Evolutionary conservation across 2,888 invertebrate genomes (phyloP), one percentile per base, ranked within the genome.

Genomic region (Archips xylosteana): DNA sequence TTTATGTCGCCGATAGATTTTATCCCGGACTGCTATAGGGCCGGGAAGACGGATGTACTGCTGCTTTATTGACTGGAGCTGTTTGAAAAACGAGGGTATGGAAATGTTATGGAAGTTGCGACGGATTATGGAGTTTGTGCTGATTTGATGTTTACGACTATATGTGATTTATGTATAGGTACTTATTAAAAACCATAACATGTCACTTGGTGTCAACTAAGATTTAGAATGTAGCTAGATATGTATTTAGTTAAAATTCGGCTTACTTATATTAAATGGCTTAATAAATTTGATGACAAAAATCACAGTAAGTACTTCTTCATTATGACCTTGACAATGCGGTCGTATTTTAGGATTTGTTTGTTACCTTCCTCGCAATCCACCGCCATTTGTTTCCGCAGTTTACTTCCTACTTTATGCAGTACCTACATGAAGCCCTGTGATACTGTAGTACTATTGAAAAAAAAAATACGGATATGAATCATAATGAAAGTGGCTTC

Each of bases 1-100:
- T 86, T 86, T 83, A 82, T 82, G 82, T 81, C 80, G 81, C 78
- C 83, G 81, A 84, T 85, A 87, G 77, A 83, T 86, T 87, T 85
- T 81, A 81, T 81, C 76, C 75, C 62, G 78, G 69, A 73, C 64
- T 23, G 70, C 74, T 61, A 74, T 70, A 71, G 75, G 75, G 65
- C 76, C 61, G 76, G 76, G 76, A 78, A 79, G 83, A 83, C 76
- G 76, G 76, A 86, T 84, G 80, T 79, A 78, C 78, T 79, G 51
- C 49, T 42, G 34, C 42, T 68, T 73, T 73, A 73, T 73, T 73
- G 73, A 73, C 73, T 73, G 63, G 67, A 68, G 68, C 72, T 49
- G 45, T 49, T 36, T 71, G 63, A 73, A 64, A 59, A 63, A 69
- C 63, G 73, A 64, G 51, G 64, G 39, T 64, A 73, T 73, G 73